These are phyloP conservation scores for Pilophorus perplexus DNA, from an alignment of 2,888 invertebrate genomes.

Conservation along the genomic window DNA sequence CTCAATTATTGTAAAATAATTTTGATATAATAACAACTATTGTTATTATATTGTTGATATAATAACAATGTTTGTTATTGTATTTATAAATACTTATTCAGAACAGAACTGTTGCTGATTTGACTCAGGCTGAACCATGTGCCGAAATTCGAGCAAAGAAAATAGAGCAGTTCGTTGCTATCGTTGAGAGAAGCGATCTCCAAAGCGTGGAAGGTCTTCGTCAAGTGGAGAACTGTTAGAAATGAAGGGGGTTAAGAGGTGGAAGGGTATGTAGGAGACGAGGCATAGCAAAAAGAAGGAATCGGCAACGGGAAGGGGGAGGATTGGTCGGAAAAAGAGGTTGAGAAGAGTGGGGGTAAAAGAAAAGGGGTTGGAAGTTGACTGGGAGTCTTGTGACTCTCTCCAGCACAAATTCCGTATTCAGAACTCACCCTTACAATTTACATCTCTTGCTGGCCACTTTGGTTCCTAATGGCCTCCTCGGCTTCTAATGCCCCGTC, in stretches of 20 bases:
- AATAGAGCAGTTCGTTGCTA: no score
- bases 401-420: conserved; percentile 25
- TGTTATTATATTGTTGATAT: no score
- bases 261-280: background rate
- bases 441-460: conserved; percentile 41
- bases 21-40: no score
- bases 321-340: no score
- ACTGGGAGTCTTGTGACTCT: conserved; percentile 6
- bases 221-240: conserved; percentile 20
- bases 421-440: conserved; percentile 40
- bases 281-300: no score
- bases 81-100: no score
- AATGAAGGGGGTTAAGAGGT: background rate
- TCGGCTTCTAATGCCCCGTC: conserved; percentile 6
- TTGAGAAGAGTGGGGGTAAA: background rate
- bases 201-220: background rate
- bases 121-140: no score
- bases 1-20: no score
- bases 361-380: background rate
- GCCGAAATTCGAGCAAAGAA: no score
- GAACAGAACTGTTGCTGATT: no score
- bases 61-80: no score
- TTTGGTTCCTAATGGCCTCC: conserved; percentile 38
- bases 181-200: background rate
- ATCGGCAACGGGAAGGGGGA: no score